These are phyloP conservation scores for Myiozetetes cayanensis DNA, from an alignment of 2,113 vertebrate genomes.

Conservation along the genomic window DNA sequence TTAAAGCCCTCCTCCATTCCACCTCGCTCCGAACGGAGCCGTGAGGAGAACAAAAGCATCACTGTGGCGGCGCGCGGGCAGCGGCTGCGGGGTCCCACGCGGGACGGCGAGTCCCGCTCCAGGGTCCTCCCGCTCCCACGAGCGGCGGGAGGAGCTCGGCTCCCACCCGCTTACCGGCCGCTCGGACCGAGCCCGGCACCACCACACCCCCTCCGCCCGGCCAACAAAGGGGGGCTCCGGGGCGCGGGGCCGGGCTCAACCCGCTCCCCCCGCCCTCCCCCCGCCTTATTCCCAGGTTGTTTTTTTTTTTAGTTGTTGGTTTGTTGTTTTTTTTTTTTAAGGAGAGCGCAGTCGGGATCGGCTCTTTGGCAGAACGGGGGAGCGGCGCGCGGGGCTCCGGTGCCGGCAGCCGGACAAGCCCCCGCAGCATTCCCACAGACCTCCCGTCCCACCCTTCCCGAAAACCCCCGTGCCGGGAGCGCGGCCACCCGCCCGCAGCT, in stretches of 20 bases:
- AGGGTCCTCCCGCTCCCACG: background rate
- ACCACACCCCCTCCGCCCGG: background rate
- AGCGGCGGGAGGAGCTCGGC: background rate
- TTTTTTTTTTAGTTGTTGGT: too few relatives aligned
- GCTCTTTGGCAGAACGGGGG: too few relatives aligned
- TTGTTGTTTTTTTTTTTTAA: too few relatives aligned
- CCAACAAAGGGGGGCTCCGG: background rate
- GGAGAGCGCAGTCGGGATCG: too few relatives aligned
- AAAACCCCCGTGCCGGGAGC: too few relatives aligned
- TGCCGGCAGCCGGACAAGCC: too few relatives aligned
- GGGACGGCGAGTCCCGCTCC: background rate
- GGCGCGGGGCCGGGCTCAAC: background rate
- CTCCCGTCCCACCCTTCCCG: too few relatives aligned
- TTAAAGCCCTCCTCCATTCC: conserved; percentile 34
- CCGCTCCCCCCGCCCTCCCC: too few relatives aligned
- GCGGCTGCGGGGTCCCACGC: background rate
- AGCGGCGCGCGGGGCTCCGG: too few relatives aligned
- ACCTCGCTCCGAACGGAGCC: conserved; percentile 32
- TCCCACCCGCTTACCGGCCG: background rate
- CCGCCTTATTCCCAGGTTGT: too few relatives aligned
- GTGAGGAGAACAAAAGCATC: conserved; percentile 48
- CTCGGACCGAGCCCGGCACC: background rate
- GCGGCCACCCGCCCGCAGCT: too few relatives aligned
- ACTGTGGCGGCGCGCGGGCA: background rate
- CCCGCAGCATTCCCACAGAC: too few relatives aligned